phyloP scores from a whole-genome alignment of 1,140 invertebrate species.

The Melitaea cinxia region DNA sequence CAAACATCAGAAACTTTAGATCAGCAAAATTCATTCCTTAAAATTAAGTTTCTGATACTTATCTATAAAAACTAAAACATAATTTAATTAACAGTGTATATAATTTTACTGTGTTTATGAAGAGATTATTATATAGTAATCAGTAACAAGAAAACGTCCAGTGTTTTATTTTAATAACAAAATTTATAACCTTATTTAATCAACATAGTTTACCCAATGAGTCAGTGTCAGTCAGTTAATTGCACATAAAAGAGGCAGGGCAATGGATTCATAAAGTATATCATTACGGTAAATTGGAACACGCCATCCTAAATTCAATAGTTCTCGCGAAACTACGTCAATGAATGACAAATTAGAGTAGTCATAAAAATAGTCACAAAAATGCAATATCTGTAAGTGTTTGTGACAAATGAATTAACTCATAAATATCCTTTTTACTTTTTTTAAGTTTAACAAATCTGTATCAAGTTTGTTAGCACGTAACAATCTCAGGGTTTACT shows the following conservation, averaged over 20 bases:
- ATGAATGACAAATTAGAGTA: neutral
- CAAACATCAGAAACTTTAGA: too few species aligned
- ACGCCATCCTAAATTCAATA: slow-evolving; percentile 5
- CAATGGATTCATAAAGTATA: neutral
- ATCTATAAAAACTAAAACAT: neutral
- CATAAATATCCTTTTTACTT: too few species aligned
- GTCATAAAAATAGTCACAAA: neutral
- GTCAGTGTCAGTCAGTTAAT: neutral
- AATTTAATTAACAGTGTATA: neutral
- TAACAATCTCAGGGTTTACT: too few species aligned
- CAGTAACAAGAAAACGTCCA: neutral
- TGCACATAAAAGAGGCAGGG: slow-evolving; percentile 4
- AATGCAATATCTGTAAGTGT: neutral
- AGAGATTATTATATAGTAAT: neutral
- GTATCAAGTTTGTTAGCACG: too few species aligned
- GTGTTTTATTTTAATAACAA: neutral
- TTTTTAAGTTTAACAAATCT: too few species aligned
- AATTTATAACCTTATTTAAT: neutral
- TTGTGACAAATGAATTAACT: too few species aligned
- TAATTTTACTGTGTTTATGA: neutral
- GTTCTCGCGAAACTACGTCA: slow-evolving; percentile 2
- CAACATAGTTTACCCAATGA: slow-evolving; percentile 2
- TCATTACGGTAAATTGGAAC: slow-evolving; percentile 1
- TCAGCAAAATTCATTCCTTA: neutral
- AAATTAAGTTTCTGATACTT: too few species aligned